Conservation (phyloP, 2,113 vertebrate species). For the Gulo gulo region DNA sequence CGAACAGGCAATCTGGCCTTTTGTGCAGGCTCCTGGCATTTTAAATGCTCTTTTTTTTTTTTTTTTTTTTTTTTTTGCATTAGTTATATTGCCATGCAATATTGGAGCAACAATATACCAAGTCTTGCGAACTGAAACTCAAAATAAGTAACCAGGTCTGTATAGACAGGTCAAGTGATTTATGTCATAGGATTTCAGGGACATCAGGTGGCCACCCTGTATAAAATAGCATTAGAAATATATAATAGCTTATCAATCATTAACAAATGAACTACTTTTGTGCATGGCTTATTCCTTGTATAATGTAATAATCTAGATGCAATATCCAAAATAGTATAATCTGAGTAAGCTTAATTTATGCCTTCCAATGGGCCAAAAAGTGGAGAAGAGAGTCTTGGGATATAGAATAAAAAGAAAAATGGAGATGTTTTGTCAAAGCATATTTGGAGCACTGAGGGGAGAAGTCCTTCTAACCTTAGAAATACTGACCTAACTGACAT, state of each 20-base stretch:
- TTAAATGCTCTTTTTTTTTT: background rate
- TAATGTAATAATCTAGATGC: background rate
- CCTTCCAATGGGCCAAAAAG: background rate
- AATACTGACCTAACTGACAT: background rate
- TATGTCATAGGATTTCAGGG: background rate
- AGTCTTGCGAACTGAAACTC: background rate
- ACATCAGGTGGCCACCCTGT: background rate
- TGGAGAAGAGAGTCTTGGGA: background rate
- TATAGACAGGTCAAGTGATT: background rate
- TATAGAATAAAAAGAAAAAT: background rate
- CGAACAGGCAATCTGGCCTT: background rate
- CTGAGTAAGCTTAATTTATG: background rate
- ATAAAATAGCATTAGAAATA: background rate
- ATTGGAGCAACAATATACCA: background rate
- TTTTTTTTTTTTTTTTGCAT: background rate
- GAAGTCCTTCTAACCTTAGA: background rate
- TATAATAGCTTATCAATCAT: background rate
- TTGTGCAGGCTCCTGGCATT: background rate
- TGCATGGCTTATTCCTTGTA: background rate
- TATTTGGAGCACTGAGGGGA: background rate
- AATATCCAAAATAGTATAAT: background rate
- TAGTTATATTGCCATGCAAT: background rate
- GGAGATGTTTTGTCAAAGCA: background rate
- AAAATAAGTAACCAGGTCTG: background rate
- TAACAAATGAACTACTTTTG: background rate